phyloP scores from a whole-genome alignment of 2,888 invertebrate genomes.

The Conomelus anceps region DNA sequence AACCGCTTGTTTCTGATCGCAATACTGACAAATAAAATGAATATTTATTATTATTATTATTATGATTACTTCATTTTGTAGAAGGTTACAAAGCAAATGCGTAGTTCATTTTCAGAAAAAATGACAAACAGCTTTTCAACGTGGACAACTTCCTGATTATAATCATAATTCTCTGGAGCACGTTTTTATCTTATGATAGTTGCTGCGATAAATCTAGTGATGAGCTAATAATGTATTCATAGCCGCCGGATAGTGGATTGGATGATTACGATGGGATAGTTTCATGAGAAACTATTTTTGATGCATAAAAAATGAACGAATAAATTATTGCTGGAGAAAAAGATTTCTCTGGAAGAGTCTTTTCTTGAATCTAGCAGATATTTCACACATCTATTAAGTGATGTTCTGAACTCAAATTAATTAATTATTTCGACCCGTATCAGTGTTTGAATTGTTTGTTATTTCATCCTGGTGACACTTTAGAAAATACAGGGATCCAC shows the following conservation, averaged over 20 bases:
- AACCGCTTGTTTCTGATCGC: background rate
- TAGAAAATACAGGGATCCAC: too few relatives aligned
- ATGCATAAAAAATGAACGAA: too few relatives aligned
- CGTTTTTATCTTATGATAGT: background rate
- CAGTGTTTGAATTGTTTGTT: too few relatives aligned
- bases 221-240: background rate
- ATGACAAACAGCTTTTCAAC: background rate
- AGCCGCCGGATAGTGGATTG: background rate
- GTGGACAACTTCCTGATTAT: background rate
- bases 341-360: too few relatives aligned
- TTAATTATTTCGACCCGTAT: too few relatives aligned
- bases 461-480: too few relatives aligned
- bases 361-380: too few relatives aligned
- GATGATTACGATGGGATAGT: background rate
- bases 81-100: background rate
- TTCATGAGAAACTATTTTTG: background rate
- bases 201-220: background rate
- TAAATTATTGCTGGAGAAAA: too few relatives aligned
- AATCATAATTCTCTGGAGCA: background rate
- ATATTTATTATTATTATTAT: too few relatives aligned
- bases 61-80: background rate
- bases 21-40: too few relatives aligned
- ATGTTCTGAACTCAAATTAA: too few relatives aligned
- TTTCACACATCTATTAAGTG: too few relatives aligned
- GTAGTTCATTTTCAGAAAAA: background rate